Percentiles rank a stretch among this genome's conserved stretches.
phyloP scores from a whole-genome alignment of 2,888 invertebrate genomes.

The Cryptophagus acutangulus region DNA sequence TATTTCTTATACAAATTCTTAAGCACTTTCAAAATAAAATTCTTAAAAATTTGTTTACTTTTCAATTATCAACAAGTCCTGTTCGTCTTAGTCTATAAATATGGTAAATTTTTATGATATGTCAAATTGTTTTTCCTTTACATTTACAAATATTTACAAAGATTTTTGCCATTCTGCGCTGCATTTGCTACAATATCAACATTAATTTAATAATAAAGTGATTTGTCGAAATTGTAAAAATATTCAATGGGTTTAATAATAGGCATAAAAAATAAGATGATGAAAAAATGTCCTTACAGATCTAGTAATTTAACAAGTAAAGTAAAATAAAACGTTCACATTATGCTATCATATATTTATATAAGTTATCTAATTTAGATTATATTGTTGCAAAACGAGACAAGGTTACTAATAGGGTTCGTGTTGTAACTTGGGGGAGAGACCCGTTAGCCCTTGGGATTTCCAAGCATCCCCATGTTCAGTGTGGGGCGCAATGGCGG shows the following conservation, averaged over 20 bases:
- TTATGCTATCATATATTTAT: conserved; percentile 14
- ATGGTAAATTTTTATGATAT: conserved; percentile 40
- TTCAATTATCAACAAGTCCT: conserved; percentile 15
- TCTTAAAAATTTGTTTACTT: conserved; percentile 12
- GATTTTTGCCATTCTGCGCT: conserved; percentile 1
- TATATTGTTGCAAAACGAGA: conserved; percentile 19
- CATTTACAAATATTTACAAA: conserved; percentile 26
- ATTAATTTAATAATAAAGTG: no score
- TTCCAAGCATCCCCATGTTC: conserved; percentile 43
- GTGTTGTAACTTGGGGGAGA: conserved; percentile 42
- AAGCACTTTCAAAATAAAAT: conserved; percentile 5
- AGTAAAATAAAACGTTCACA: not conserved
- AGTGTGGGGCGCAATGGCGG: conserved; percentile 43
- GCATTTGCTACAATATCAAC: no score
- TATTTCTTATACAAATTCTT: conserved; percentile 8
- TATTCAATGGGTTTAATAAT: no score
- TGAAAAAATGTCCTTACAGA: no score
- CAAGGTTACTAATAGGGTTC: conserved; percentile 39
- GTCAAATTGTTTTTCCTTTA: conserved; percentile 40
- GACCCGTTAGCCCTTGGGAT: conserved; percentile 40
- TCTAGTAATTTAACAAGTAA: not conserved
- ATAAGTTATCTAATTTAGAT: conserved; percentile 27
- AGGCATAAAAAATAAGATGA: no score
- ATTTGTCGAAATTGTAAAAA: no score
- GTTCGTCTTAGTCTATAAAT: conserved; percentile 24